Conservation (phyloP, 2,888 invertebrate genomes). For the Parnassius orleans region DNA sequence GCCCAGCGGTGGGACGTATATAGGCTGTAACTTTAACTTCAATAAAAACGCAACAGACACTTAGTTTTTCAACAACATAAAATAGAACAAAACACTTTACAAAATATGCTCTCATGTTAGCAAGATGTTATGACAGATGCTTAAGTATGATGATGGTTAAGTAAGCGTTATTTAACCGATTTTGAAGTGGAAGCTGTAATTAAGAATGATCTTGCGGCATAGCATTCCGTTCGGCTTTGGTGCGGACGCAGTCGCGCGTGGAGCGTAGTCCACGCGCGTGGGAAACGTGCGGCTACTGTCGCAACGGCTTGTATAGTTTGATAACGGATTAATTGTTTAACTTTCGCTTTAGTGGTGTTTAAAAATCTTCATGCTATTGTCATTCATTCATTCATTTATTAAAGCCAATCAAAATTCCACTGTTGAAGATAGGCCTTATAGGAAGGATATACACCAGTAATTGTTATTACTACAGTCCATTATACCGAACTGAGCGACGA, state of each 20-base stretch:
- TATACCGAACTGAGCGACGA: no score
- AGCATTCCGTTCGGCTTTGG: slow-evolving; percentile 33
- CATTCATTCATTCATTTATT: background rate
- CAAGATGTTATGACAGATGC: slow-evolving; percentile 22
- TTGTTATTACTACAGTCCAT: no score
- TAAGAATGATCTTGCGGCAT: slow-evolving; percentile 35
- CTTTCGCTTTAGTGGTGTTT: background rate
- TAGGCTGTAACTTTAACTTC: no score
- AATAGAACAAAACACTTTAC: background rate
- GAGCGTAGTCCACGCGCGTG: slow-evolving; percentile 33
- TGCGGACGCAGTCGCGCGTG: slow-evolving; percentile 36
- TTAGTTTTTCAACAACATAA: no score
- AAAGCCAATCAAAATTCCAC: no score
- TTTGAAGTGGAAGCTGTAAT: slow-evolving; percentile 29
- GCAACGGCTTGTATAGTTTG: slow-evolving; percentile 14
- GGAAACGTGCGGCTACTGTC: slow-evolving; percentile 33
- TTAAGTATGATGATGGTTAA: no score
- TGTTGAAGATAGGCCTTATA: no score
- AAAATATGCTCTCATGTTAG: background rate
- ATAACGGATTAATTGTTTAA: slow-evolving; percentile 9
- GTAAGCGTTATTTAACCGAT: slow-evolving; percentile 29
- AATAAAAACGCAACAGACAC: no score
- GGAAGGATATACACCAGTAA: no score
- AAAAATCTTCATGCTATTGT: background rate
- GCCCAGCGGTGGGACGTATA: no score